Evolutionary conservation across 2,113 vertebrate species (phyloP).

Genomic region (Geococcyx californianus): DNA sequence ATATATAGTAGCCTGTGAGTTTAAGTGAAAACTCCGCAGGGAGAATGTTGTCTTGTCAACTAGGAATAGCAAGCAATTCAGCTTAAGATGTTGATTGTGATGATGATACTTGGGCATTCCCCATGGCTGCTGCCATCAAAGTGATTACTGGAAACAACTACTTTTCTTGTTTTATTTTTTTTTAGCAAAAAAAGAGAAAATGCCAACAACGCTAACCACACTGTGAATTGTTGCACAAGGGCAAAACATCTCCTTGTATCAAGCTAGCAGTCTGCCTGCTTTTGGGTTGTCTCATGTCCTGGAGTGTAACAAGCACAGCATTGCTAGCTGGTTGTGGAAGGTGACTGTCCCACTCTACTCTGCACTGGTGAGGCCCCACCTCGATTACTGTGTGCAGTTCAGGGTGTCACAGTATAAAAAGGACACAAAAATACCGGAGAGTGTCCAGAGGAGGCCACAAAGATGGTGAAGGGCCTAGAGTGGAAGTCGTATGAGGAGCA

Average conservation of each 20-base stretch:
- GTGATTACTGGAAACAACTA: neutral
- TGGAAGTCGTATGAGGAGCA: no score
- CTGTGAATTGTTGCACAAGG: neutral
- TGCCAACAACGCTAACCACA: neutral
- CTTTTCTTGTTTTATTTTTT: no score
- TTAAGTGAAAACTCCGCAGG: neutral
- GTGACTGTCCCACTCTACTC: no score
- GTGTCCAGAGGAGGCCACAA: no score
- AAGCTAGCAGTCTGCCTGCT: neutral
- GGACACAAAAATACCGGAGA: no score
- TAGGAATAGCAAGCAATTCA: neutral
- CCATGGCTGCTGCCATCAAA: neutral
- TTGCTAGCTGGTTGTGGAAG: no score
- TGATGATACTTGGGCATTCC: neutral
- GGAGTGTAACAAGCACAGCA: no score
- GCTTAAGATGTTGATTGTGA: neutral
- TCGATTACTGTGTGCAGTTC: no score
- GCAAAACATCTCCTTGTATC: neutral
- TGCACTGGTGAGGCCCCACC: no score
- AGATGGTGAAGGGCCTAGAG: no score
- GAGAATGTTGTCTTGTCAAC: neutral
- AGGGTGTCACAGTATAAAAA: no score
- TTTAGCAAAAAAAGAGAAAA: no score
- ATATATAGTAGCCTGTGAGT: neutral
- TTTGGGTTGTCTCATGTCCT: fast-evolving